Conservation (phyloP, 1,140 invertebrate genomes). For the Calliphora vicina region DNA sequence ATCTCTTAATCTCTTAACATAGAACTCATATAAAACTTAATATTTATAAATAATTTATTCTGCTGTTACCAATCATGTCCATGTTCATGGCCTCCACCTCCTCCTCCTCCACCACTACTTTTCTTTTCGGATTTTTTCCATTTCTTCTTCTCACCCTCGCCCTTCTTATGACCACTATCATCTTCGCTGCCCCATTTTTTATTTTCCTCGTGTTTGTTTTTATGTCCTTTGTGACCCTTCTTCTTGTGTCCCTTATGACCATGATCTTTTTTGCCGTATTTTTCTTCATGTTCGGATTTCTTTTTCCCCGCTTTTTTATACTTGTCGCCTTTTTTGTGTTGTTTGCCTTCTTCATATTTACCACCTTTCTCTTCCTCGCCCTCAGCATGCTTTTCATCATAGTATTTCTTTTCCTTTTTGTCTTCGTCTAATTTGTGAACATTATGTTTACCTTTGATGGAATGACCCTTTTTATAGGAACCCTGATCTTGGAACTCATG, state of each 20-base stretch:
- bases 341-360: slow-evolving; percentile 73
- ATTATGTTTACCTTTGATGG: slow-evolving; percentile 80
- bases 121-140: slow-evolving; percentile 65
- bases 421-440: slow-evolving; percentile 80
- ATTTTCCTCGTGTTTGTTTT: slow-evolving; percentile 72
- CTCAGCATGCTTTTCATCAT: slow-evolving; percentile 81
- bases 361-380: slow-evolving; percentile 76
- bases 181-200: slow-evolving; percentile 73
- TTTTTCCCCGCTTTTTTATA: slow-evolving; percentile 78
- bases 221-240: slow-evolving; percentile 72
- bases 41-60: background rate
- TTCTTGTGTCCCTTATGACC: slow-evolving; percentile 75
- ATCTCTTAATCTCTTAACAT: background rate
- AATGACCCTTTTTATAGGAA: slow-evolving; percentile 80
- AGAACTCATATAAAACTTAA: background rate
- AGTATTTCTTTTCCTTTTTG: slow-evolving; percentile 85
- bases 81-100: slow-evolving; percentile 14
- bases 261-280: slow-evolving; percentile 78
- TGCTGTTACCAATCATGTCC: slow-evolving; percentile 23
- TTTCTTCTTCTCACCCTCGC: slow-evolving; percentile 72
- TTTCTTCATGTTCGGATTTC: slow-evolving; percentile 73
- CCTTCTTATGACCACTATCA: slow-evolving; percentile 74
- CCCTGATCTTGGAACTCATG: slow-evolving; percentile 69
- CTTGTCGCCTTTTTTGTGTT: slow-evolving; percentile 73
- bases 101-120: slow-evolving; percentile 44